Conservation (phyloP, 2,797 vertebrate genomes). For the Cynodonichthys magdalenae region DNA sequence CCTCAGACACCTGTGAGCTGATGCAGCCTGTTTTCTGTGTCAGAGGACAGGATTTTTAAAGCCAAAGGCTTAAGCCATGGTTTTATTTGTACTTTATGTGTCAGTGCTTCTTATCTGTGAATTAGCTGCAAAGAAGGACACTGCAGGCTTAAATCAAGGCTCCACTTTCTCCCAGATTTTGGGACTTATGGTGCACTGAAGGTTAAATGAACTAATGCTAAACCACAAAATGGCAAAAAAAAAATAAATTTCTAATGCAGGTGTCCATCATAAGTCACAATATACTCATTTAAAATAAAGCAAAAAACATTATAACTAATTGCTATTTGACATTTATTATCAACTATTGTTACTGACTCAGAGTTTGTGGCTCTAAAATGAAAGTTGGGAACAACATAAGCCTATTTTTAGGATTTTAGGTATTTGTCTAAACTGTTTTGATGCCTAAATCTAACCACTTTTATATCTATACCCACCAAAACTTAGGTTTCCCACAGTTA, state of each 20-base stretch:
- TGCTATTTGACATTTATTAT: too few species aligned
- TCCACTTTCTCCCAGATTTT: slow-evolving; percentile 6
- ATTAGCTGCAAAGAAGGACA: slow-evolving; percentile 9
- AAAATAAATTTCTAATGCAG: too few species aligned
- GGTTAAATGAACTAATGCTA: background rate
- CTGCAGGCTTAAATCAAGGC: slow-evolving; percentile 7
- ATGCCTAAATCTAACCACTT: background rate
- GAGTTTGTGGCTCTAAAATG: too few species aligned
- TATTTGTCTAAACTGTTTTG: background rate
- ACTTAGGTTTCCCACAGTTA: too few species aligned
- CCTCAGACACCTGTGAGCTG: slow-evolving; percentile 29
- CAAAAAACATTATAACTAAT: too few species aligned
- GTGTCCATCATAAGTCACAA: too few species aligned
- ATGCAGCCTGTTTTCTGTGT: slow-evolving; percentile 16
- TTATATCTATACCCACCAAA: too few species aligned
- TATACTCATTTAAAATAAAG: too few species aligned
- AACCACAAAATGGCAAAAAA: background rate
- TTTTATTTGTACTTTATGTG: slow-evolving; percentile 25
- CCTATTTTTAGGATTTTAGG: too few species aligned
- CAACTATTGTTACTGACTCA: too few species aligned
- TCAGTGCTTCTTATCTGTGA: slow-evolving; percentile 26
- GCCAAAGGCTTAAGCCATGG: slow-evolving; percentile 13
- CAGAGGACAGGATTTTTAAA: slow-evolving; percentile 21
- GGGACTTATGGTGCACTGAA: background rate
- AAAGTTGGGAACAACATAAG: too few species aligned